A percentile compares a stretch with the other conserved stretches of the same genome.
Evolutionary conservation across 2,797 vertebrate species (phyloP).

Genomic region (Falco peregrinus): DNA sequence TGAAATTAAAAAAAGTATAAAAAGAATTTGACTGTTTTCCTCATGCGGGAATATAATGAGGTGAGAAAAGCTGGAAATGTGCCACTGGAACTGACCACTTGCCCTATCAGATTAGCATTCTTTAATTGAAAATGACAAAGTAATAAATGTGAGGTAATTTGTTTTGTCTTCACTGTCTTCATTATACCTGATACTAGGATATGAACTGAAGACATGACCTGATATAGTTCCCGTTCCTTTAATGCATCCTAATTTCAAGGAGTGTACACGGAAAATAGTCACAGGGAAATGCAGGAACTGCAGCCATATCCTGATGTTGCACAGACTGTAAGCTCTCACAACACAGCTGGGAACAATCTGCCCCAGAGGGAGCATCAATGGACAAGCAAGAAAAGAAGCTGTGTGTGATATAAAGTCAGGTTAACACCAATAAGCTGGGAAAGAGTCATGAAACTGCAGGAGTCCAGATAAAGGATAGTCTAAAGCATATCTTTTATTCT

Average conservation of each 20-base stretch:
- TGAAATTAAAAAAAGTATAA: background rate
- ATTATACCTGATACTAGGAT: background rate
- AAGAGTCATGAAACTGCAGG: slow-evolving; percentile 1
- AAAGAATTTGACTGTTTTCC: background rate
- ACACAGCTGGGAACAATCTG: background rate
- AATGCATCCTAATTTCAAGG: background rate
- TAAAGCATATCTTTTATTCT: slow-evolving; percentile 24
- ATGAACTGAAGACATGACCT: background rate
- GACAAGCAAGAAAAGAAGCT: background rate
- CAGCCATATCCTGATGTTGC: background rate
- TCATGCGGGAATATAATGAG: background rate
- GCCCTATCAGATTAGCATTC: background rate
- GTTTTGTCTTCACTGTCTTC: background rate
- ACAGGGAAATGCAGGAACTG: background rate
- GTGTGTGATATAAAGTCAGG: background rate
- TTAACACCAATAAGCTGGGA: background rate
- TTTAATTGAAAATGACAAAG: background rate
- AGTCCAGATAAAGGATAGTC: slow-evolving; percentile 18
- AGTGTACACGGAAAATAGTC: background rate
- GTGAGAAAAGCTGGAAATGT: background rate
- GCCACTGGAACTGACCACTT: background rate
- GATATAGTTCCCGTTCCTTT: background rate
- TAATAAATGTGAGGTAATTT: background rate
- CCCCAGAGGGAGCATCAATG: background rate
- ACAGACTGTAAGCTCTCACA: background rate